These are phyloP conservation scores for Thymallus thymallus DNA, from an alignment of 2,113 vertebrate genomes.

Conservation along the genomic window DNA sequence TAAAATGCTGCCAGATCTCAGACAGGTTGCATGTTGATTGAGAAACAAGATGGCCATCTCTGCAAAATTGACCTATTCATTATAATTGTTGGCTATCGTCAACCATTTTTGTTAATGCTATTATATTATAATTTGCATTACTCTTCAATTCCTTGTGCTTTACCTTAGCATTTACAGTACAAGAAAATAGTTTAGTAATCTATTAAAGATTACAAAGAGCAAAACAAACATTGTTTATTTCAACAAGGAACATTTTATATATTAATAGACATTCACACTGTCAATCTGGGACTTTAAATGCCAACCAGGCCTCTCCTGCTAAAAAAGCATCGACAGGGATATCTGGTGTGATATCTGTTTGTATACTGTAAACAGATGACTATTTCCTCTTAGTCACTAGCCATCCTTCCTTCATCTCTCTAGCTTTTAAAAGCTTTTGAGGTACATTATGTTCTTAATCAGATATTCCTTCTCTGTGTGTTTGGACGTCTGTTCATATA, in stretches of 20 bases:
- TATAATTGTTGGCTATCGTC: background rate
- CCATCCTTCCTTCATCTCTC: constrained; percentile 9
- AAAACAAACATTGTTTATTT: constrained; percentile 6
- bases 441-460: too few relatives aligned
- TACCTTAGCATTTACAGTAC: background rate
- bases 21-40: constrained; percentile 6
- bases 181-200: too few relatives aligned
- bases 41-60: background rate
- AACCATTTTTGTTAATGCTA: background rate
- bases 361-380: background rate
- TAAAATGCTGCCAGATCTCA: background rate
- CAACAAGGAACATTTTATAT: constrained; percentile 26
- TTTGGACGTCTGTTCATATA: too few relatives aligned
- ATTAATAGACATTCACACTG: constrained; percentile 16
- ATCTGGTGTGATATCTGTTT: constrained; percentile 11
- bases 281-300: constrained; percentile 11
- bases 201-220: background rate
- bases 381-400: constrained; percentile 16
- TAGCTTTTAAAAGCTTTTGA: constrained; percentile 1
- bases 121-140: background rate
- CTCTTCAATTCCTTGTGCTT: background rate
- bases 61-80: background rate
- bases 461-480: too few relatives aligned
- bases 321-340: constrained; percentile 8
- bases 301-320: constrained; percentile 12